Evolutionary conservation across 2,888 invertebrate species (phyloP).

Genomic region (Acanthococcus lagerstroemiae): DNA sequence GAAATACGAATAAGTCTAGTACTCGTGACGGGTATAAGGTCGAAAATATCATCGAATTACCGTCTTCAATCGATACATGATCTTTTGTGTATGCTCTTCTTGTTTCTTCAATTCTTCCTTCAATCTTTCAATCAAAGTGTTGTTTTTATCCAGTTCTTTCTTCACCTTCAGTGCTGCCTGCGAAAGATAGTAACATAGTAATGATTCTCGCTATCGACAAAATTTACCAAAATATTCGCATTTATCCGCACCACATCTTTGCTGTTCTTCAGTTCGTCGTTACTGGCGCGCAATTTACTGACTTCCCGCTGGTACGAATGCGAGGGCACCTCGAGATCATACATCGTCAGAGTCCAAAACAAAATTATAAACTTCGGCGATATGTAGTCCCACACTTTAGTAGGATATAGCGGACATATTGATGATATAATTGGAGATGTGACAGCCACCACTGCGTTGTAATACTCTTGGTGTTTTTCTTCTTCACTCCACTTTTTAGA

Average conservation of each 20-base stretch:
- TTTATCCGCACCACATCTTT: slow-evolving; percentile 45
- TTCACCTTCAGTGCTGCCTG: slow-evolving; percentile 71
- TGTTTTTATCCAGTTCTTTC: slow-evolving; percentile 87
- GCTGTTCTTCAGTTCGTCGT: slow-evolving; percentile 53
- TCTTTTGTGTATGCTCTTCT: slow-evolving; percentile 85
- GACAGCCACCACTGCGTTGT: slow-evolving; percentile 62
- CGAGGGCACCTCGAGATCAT: slow-evolving; percentile 85
- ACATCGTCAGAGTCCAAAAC: slow-evolving; percentile 97
- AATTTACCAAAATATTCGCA: too few species aligned
- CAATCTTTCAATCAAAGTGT: slow-evolving; percentile 79
- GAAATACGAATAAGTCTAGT: background rate
- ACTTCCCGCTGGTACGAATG: slow-evolving; percentile 88
- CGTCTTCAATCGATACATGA: slow-evolving; percentile 51
- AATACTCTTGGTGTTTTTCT: slow-evolving; percentile 68
- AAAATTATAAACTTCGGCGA: slow-evolving; percentile 90
- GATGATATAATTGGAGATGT: slow-evolving; percentile 75
- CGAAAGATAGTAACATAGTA: too few species aligned
- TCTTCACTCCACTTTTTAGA: slow-evolving; percentile 62
- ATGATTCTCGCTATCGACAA: too few species aligned
- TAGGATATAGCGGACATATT: slow-evolving; percentile 69
- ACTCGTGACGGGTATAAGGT: too few species aligned
- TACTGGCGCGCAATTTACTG: slow-evolving; percentile 63
- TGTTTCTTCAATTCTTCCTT: slow-evolving; percentile 90
- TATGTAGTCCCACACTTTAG: slow-evolving; percentile 84
- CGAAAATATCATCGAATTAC: too few species aligned